Evolutionary conservation across 2,113 vertebrate genomes (phyloP).

Genomic region (Podocnemis expansa): DNA sequence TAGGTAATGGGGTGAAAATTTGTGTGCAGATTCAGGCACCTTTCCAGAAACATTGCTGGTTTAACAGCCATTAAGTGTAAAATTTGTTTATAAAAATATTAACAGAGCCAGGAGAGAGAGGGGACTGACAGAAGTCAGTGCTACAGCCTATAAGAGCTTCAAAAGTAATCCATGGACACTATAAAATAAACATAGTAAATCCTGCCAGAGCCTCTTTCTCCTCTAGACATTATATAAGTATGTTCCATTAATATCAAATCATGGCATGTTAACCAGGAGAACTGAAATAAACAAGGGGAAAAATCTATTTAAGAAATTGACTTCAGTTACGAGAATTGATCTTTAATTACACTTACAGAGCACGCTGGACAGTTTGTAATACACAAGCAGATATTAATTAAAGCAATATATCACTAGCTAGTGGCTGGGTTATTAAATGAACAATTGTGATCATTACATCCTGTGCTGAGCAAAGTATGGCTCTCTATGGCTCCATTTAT

Average conservation of each 20-base stretch:
- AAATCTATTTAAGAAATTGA: neutral
- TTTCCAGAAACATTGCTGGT: accelerated
- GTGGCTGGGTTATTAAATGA: conserved; percentile 23
- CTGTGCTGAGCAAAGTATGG: neutral
- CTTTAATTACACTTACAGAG: conserved; percentile 20
- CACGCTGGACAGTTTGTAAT: conserved; percentile 27
- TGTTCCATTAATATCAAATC: neutral
- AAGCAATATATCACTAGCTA: neutral
- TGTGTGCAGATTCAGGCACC: neutral
- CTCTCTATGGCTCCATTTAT: neutral
- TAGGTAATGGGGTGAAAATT: neutral
- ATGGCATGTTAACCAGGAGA: neutral
- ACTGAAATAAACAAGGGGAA: neutral
- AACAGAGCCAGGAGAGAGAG: neutral
- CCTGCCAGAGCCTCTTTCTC: neutral
- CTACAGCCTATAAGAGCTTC: neutral
- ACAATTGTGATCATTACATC: conserved; percentile 17
- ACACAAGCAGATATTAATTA: neutral
- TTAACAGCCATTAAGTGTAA: neutral
- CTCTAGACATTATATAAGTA: neutral
- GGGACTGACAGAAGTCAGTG: neutral
- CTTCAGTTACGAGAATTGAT: neutral
- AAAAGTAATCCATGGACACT: neutral
- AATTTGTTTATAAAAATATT: neutral
- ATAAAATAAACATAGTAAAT: neutral